phyloP scores from a whole-genome alignment of 2,888 invertebrate genomes.

The Thera obeliscata region DNA sequence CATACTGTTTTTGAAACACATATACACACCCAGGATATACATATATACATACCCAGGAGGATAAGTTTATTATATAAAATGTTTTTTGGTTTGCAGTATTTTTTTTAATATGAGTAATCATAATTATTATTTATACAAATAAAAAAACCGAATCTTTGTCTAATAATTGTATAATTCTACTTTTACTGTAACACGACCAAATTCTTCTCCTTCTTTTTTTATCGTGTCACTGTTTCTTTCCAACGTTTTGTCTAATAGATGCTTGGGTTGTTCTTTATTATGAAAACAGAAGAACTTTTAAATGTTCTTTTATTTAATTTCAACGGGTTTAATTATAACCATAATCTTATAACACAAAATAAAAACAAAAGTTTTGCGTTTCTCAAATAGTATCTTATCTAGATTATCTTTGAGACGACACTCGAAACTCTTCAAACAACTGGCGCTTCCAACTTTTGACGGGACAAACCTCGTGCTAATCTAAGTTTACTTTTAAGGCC shows the following conservation, averaged over 20 bases:
- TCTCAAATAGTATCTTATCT: slow-evolving; percentile 33
- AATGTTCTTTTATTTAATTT: not conserved
- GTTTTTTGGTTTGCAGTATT: too few relatives aligned
- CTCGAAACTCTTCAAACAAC: slow-evolving; percentile 49
- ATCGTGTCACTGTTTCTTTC: too few relatives aligned
- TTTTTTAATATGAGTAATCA: too few relatives aligned
- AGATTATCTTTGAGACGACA: slow-evolving; percentile 38
- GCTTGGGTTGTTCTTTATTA: not conserved
- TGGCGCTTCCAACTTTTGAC: slow-evolving; percentile 53
- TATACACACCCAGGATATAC: too few relatives aligned
- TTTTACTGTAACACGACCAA: too few relatives aligned
- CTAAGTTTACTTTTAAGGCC: slow-evolving; percentile 47
- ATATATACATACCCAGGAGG: too few relatives aligned
- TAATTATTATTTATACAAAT: too few relatives aligned
- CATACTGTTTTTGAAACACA: too few relatives aligned
- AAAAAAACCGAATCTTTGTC: too few relatives aligned
- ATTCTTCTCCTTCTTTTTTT: too few relatives aligned
- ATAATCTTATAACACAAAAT: slow-evolving; percentile 23
- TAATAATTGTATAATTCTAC: too few relatives aligned
- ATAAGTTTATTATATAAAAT: too few relatives aligned
- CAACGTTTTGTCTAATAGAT: not conserved
- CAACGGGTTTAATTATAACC: slow-evolving; percentile 10
- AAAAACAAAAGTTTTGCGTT: slow-evolving; percentile 33
- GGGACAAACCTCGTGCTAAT: slow-evolving; percentile 56
- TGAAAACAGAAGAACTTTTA: not conserved